Base-by-base conservation (phyloP, 64 coral and sea anemone species). In the Exaiptasia diaphana region DNA sequence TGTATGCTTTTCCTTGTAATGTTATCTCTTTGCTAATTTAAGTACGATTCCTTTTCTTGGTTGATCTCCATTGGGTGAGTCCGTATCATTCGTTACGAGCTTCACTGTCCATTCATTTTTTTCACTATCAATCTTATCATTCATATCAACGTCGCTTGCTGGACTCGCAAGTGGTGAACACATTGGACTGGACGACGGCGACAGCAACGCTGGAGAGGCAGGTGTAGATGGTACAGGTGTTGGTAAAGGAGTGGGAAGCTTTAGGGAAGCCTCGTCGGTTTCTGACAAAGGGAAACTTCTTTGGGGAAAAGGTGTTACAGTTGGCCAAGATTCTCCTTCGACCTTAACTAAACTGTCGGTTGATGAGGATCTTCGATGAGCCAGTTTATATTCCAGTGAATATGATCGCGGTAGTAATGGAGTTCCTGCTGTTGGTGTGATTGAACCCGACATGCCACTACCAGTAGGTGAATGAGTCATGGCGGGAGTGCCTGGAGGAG, bases 21-120 rank as follows among this genome's bases (percentile, higher is more conserved):
- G 58, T 85, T 54, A 99, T 85, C 95, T 92, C 88, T 99, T 99
- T 46, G 95, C 95, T 41, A 99, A 45, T 70, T 99, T 99, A 20
- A 99, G 62, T 2, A 99, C 95, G 27, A 99, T 99, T 58, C 95
- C 95, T 69, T 99, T 99, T 41, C 95, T 78, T 6, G 85, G 85
- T 12, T 82, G 89, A 38, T 73, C 43, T 15, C 85, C 93, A 22
- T 71, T 63, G 6, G 41, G 71, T 26, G n/a, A 54, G 18, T 67
- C 84, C 22, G 42, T 71, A 28, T 85, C 95, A 59, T 72, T 88
- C 39, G 65, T 88, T 11, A 99, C 80, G 9, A 93, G 82, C 62
- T 99, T 99, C 0, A 99, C 95, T 4, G 90, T 99, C 95, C 95
- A 99, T 42, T 95, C 91, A 79, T 94, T 93, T 48, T 86, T 86